Percentiles rank a stretch among this genome's conserved stretches.
Conservation (phyloP, 2,888 invertebrate species). For the Ormyrus rosae region DNA sequence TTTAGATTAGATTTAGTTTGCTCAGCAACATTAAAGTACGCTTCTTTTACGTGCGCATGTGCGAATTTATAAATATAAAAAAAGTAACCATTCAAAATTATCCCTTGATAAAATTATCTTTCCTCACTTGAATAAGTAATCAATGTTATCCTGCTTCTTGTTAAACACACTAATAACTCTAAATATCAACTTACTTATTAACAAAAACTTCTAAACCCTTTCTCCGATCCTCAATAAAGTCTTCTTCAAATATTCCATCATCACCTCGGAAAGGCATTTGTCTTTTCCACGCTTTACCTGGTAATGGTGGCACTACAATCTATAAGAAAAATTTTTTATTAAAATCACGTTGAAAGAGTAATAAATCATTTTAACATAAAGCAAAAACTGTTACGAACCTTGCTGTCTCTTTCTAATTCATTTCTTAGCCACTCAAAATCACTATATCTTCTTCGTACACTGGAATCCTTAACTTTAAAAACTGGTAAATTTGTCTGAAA, state of each 20-base stretch:
- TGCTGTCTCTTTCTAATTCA: constrained; percentile 99
- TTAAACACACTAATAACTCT: neutral
- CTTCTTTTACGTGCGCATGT: constrained; percentile 26
- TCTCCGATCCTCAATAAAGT: constrained; percentile 98
- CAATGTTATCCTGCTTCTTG: neutral
- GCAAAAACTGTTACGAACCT: constrained; percentile 79
- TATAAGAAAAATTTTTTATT: constrained; percentile 71
- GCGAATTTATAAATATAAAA: constrained; percentile 36
- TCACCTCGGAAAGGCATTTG: constrained; percentile 99
- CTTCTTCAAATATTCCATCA: constrained; percentile 99
- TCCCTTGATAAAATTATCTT: constrained; percentile 44
- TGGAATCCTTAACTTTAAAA: constrained; percentile 99
- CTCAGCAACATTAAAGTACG: constrained; percentile 21
- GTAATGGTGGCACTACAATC: constrained; percentile 99
- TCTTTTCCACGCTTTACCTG: constrained; percentile 98
- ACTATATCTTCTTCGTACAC: constrained; percentile 97
- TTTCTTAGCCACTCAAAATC: constrained; percentile 99
- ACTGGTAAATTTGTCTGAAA: constrained; percentile 98
- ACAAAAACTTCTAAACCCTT: constrained; percentile 98
- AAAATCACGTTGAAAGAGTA: constrained; percentile 22
- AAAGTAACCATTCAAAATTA: constrained; percentile 26
- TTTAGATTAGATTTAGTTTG: constrained; percentile 37
- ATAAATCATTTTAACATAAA: neutral
- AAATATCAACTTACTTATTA: constrained; percentile 86
- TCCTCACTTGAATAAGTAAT: neutral